Evolutionary conservation across 2,888 invertebrate genomes (phyloP).

Genomic region (Archips xylosteana): DNA sequence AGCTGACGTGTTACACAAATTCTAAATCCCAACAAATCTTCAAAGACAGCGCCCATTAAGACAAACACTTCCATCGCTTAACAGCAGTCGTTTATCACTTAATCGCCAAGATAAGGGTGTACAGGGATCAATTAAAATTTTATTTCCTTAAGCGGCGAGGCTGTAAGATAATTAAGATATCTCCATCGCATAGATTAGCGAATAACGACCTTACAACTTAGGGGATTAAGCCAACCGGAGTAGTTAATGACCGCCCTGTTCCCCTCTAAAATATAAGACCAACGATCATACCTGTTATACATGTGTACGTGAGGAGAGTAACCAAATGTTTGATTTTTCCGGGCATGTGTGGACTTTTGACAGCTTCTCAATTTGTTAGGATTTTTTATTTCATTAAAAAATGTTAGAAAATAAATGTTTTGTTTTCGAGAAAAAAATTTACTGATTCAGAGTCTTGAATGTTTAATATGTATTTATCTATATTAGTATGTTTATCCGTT

Average conservation of each 20-base stretch:
- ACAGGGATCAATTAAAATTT: slow-evolving; percentile 65
- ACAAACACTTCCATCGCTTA: slow-evolving; percentile 38
- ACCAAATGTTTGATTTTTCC: too few relatives aligned
- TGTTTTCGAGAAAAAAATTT: too few relatives aligned
- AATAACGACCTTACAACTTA: slow-evolving; percentile 45
- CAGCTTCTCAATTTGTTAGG: too few relatives aligned
- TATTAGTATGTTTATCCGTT: too few relatives aligned
- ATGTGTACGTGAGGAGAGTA: too few relatives aligned
- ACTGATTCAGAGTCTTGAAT: too few relatives aligned
- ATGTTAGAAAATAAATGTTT: too few relatives aligned
- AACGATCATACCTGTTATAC: too few relatives aligned
- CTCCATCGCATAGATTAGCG: slow-evolving; percentile 63
- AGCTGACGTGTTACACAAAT: slow-evolving; percentile 2
- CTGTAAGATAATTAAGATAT: slow-evolving; percentile 70
- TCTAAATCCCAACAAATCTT: slow-evolving; percentile 35
- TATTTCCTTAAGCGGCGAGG: slow-evolving; percentile 56
- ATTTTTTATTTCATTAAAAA: too few relatives aligned
- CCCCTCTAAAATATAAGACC: too few relatives aligned
- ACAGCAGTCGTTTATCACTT: slow-evolving; percentile 61
- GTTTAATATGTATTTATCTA: too few relatives aligned
- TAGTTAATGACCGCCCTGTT: neutral
- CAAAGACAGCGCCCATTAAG: slow-evolving; percentile 21
- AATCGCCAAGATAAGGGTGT: slow-evolving; percentile 56
- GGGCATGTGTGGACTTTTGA: too few relatives aligned
- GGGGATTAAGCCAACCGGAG: neutral